Percentiles rank a stretch among this genome's conserved stretches.
Conservation (phyloP, 2,888 invertebrate genomes). For the Zeuzera pyrina region DNA sequence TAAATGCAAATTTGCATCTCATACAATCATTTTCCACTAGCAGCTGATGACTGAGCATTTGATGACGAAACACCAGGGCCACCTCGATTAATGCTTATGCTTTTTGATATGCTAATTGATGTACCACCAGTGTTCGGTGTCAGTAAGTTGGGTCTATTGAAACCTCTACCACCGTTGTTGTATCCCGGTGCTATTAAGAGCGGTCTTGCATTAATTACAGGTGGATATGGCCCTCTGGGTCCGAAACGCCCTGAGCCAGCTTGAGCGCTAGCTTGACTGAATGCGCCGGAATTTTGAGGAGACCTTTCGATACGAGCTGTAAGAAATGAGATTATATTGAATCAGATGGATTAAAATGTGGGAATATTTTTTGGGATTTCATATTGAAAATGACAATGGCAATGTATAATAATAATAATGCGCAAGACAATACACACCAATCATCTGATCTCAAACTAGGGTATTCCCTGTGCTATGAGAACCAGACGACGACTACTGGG, state of each 20-base stretch:
- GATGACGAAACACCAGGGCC: slow-evolving; percentile 21
- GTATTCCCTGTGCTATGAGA: no score
- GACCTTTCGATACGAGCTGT: not conserved
- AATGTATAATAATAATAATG: no score
- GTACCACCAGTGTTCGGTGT: slow-evolving; percentile 8
- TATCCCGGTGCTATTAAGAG: not conserved
- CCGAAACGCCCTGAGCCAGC: slow-evolving; percentile 24
- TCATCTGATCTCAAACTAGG: no score
- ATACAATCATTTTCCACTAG: slow-evolving; percentile 17
- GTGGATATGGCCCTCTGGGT: not conserved
- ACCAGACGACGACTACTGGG: no score
- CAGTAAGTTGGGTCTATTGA: not conserved
- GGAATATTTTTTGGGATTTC: no score
- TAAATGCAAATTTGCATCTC: no score
- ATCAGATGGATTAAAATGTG: no score
- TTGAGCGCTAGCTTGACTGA: slow-evolving; percentile 24
- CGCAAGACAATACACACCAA: no score
- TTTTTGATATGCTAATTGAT: slow-evolving; percentile 33
- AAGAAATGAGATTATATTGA: no score
- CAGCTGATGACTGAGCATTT: slow-evolving; percentile 17
- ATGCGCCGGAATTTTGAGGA: slow-evolving; percentile 2
- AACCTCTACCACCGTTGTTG: not conserved
- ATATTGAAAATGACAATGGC: no score
- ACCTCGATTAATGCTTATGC: slow-evolving; percentile 28
- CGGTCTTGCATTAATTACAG: not conserved